Evolutionary conservation across 2,113 vertebrate genomes (phyloP).

Genomic region (Neofelis nebulosa): DNA sequence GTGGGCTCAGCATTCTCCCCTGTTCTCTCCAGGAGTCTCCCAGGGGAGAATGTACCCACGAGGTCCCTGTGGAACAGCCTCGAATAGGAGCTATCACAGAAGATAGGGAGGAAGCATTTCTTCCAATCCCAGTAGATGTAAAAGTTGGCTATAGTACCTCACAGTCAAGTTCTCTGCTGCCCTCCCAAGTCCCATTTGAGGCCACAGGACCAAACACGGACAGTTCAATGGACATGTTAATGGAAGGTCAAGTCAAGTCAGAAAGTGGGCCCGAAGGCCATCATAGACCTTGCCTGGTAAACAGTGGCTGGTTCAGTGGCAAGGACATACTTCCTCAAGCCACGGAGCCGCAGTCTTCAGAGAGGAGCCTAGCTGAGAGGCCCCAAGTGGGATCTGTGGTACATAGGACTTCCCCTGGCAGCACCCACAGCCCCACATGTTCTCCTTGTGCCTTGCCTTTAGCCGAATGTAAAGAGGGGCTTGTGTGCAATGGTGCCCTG

Average conservation of each 20-base stretch:
- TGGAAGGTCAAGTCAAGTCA: conserved; percentile 86
- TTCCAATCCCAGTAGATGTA: conserved; percentile 48
- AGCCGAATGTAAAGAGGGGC: conserved; percentile 87
- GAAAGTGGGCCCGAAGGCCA: conserved; percentile 71
- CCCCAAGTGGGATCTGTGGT: conserved; percentile 79
- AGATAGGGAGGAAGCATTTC: neutral
- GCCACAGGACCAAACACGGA: conserved; percentile 86
- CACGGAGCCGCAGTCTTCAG: conserved; percentile 79
- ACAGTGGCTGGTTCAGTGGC: conserved; percentile 67
- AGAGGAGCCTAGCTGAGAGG: conserved; percentile 77
- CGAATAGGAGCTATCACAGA: conserved; percentile 47
- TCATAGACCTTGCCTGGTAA: conserved; percentile 61
- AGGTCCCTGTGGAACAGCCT: conserved; percentile 57
- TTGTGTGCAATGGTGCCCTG: conserved; percentile 89
- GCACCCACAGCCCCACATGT: conserved; percentile 79
- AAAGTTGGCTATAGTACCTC: conserved; percentile 61
- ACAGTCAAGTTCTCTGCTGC: conserved; percentile 71
- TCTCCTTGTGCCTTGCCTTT: conserved; percentile 93
- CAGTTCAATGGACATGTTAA: conserved; percentile 92
- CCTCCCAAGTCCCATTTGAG: conserved; percentile 75
- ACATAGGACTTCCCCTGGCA: conserved; percentile 88
- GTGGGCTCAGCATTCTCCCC: neutral
- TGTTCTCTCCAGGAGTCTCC: conserved; percentile 54
- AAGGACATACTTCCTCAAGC: conserved; percentile 65
- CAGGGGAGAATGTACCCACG: conserved; percentile 52